Base-by-base conservation (phyloP, 2,888 invertebrate genomes). In the Limnephilus auricula region DNA sequence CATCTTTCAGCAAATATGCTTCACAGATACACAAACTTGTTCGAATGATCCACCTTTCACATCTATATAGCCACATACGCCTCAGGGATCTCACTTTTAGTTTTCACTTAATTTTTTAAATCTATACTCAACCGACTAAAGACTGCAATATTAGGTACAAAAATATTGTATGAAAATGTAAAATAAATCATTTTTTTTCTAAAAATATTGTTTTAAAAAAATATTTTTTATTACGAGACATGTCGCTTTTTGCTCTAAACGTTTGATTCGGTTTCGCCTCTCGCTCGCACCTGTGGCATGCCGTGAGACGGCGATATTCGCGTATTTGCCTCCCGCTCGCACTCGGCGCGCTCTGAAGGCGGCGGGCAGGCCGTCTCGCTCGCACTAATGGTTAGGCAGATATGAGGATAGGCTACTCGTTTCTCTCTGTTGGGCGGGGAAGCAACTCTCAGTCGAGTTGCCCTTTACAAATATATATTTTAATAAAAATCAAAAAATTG, bases 301-400 rank as follows among this genome's bases (percentile, higher is more conserved):
- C 94, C 94, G 86, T 25, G 86, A 50, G 86, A 50, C 86, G 86
- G 86, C 86, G 18, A 18, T 32, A 50, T 32, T 50, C 86, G 86
- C 86, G 86, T 30, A n/a, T 92, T 93, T 92, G 91, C 89, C 79
- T 89, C 89, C 25, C 80, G 92, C 93, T 94, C 94, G 94, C 94
- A 94, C 93, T 93, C 94, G 94, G 94, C 92, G 93, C 93, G 94
- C 94, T 95, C 95, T n/a, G 65, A n/a, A 95, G 95, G 95, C 95
- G 95, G 94, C 94, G 65, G 65, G 65, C 65, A 10, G 65, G 93
- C 89, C 94, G 94, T 93, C 93, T 93, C 93, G 93, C 93, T 92
- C 91, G 92, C 93, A 93, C 93, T 93, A 93, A 93, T 91, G 93
- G 91, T 91, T 92, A 92, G 92, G 91, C 91, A 87, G 91, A 92